Evolutionary conservation across 2,113 vertebrate genomes (phyloP).

Genomic region (Antechinus flavipes): DNA sequence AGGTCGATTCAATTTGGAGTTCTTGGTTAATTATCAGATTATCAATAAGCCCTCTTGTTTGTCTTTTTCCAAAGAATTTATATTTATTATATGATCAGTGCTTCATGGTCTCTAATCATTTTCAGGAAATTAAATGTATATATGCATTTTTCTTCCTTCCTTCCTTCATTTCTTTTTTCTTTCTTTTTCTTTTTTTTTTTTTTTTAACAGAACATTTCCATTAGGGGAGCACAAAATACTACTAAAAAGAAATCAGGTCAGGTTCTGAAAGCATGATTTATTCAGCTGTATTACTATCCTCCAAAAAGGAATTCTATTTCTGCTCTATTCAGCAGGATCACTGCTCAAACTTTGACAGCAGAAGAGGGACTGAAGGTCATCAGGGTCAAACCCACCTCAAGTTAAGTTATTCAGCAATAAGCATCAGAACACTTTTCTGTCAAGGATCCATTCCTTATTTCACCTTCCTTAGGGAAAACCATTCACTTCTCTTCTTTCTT

Average conservation of each 20-base stretch:
- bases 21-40: conserved; percentile 30
- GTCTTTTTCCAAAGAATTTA: conserved; percentile 46
- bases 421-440: conserved; percentile 6
- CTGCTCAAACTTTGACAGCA: conserved; percentile 1
- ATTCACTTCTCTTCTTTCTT: neutral
- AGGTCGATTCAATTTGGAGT: conserved; percentile 19
- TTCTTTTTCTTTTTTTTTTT: neutral
- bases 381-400: neutral
- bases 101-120: conserved; percentile 59
- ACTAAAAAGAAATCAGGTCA: conserved; percentile 63
- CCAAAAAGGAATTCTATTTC: conserved; percentile 46
- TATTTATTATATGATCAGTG: conserved; percentile 36
- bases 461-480: neutral
- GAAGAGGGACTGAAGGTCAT: conserved; percentile 58
- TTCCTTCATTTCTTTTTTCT: too few relatives aligned
- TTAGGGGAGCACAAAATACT: conserved; percentile 53
- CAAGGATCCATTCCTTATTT: neutral
- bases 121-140: conserved; percentile 52
- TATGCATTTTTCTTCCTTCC: conserved; percentile 41
- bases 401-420: conserved; percentile 35
- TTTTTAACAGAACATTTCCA: conserved; percentile 41
- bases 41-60: conserved; percentile 46
- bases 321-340: conserved; percentile 62
- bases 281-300: conserved; percentile 52
- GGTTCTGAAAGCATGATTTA: conserved; percentile 68